phyloP scores from a whole-genome alignment of 2,113 vertebrate species.

The Centropus unirufus region DNA sequence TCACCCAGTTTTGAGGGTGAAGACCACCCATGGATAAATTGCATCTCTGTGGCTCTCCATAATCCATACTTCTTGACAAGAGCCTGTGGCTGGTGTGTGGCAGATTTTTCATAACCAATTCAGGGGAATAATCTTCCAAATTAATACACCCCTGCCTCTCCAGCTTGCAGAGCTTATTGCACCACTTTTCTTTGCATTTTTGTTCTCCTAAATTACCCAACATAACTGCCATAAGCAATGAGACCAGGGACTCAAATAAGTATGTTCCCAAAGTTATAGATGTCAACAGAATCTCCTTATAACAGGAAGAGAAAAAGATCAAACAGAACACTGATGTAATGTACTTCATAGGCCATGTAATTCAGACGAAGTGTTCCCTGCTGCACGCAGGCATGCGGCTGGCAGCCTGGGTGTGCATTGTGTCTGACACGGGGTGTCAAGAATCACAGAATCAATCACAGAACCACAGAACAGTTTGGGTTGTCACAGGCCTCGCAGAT shows the following conservation, averaged over 20 bases:
- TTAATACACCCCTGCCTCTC: not conserved
- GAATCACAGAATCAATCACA: not conserved
- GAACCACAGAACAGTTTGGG: no score
- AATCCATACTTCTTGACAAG: not conserved
- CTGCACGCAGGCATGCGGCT: not conserved
- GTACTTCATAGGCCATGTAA: not conserved
- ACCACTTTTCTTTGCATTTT: fast-evolving
- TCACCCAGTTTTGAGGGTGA: not conserved
- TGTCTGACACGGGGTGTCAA: not conserved
- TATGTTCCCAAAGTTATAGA: not conserved
- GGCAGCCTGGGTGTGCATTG: not conserved
- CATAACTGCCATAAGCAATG: not conserved
- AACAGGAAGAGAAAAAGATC: not conserved
- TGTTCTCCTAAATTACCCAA: not conserved
- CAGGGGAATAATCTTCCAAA: not conserved
- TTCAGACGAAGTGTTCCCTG: not conserved
- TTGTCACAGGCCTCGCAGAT: no score
- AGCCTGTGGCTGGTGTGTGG: not conserved
- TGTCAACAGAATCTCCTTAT: not conserved
- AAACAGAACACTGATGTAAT: not conserved
- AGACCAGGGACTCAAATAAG: not conserved
- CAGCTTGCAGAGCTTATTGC: not conserved
- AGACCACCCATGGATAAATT: not conserved
- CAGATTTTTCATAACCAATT: not conserved
- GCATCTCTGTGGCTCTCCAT: not conserved